Conservation (phyloP, 2,113 vertebrate genomes). For the Actenoides hombroni region DNA sequence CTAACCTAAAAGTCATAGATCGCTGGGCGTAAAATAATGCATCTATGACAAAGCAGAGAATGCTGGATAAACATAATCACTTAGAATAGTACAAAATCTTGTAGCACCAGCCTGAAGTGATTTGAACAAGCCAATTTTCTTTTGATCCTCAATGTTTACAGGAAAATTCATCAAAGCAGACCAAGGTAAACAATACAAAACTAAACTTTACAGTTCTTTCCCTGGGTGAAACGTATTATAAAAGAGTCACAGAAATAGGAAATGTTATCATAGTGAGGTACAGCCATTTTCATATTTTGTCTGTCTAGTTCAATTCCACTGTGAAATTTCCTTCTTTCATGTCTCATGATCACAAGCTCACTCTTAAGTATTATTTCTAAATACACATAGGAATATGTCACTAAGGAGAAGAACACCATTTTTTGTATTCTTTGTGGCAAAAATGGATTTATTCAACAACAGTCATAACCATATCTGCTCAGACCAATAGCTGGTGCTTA, state of each 20-base stretch:
- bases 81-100: not conserved
- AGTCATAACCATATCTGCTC: not conserved
- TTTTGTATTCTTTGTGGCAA: not conserved
- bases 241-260: not conserved
- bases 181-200: not conserved
- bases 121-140: not conserved
- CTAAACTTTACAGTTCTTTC: not conserved
- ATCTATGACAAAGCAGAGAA: not conserved
- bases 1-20: not conserved
- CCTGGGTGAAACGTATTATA: not conserved
- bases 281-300: not conserved
- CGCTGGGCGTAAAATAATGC: not conserved
- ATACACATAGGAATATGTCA: not conserved
- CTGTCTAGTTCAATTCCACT: not conserved
- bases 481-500: not conserved
- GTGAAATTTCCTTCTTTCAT: not conserved
- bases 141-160: not conserved
- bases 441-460: not conserved
- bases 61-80: not conserved
- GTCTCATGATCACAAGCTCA: not conserved
- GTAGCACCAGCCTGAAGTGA: not conserved
- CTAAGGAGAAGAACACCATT: not conserved
- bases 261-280: not conserved
- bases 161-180: not conserved
- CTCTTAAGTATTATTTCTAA: not conserved